Evolutionary conservation across 2,888 invertebrate genomes (phyloP), one percentile per base, ranked within the genome.

Genomic region (Agrotis puta): DNA sequence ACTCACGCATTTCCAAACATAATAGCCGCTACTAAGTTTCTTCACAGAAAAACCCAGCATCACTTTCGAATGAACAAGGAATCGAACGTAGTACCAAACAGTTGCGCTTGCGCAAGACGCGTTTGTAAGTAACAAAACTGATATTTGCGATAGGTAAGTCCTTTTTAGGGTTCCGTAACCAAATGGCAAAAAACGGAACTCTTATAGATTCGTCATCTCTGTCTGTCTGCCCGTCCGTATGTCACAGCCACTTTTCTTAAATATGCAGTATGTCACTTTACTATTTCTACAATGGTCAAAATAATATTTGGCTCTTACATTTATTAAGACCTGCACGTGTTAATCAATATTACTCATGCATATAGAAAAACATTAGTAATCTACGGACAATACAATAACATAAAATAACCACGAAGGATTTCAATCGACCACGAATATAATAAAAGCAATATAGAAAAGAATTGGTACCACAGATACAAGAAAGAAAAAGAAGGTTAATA

Each of bases 21-120:
- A 39, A 3, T 9, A 50, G 45, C 9, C 2, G 18, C 18, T 45
- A 61, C 27, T 13, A 59, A 13, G 70, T 74, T 78, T 78, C 62
- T 53, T 58, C 70, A 62, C 27, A 53, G 63, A 71, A 78, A 74
- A 78, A 78, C 72, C 74, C 79, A 33, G 57, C 14, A 45, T 24
- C 74, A 71, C 64, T 75, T 74, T 53, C 79, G 48, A 57, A 11
- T 57, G 11, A 61, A 27, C 50, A 33, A 70, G 71, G 79, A 74
- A 58, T 62, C 43, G 39, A 57, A 67, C 39, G 20, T 39, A 67
- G 33, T 47, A 45, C 33, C 54, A 77, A 50, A 16, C 14, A 50
- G 20, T 33, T 0, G 39, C 58, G 43, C 22, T 77, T 77, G 59
- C 74, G 33, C 48, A 77, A 74, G 33, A 54, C 47, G 13, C 20